Base-by-base conservation (phyloP, 2,113 vertebrate genomes). In the Rhabdomys dilectus region DNA sequence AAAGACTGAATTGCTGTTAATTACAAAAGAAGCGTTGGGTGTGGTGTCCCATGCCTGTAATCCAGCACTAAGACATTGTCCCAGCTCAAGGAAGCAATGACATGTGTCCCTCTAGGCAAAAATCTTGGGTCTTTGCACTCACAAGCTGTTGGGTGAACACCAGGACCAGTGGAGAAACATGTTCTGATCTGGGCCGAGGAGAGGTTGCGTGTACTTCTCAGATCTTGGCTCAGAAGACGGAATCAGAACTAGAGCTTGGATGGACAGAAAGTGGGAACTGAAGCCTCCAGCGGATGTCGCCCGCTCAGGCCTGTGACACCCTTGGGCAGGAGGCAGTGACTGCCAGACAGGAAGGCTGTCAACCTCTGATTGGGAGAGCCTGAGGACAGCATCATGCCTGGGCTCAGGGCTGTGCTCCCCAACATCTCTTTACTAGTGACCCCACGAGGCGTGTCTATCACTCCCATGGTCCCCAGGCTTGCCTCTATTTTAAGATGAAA, bases 401-500 rank as follows among this genome's bases (percentile, higher is more conserved):
- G 42, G 77, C 72, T 81, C 77, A 0, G 0, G 72, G 19, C 60
- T 51, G 80, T 36, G 24, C 51, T 95, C 36, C 36, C 31, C 0
- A 4, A 15, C 0, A 51, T 39, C 58, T 85, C 75, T 48, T 29
- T 19, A 29, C 51, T 58, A 76, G 86, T 94, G 86, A 88, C 82
- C 72, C 48, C 34, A 24, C 26, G 39, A 11, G 34, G 29, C 29
- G 34, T 48, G 17, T 56, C 80, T 85, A 68, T 60, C 70, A 22
- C 36, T 62, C 72, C 31, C 78, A 3, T 17, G 6, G 29, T 60
- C 95, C 80, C 2, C 8, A 91, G 82, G 86, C 86, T 8, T 70
- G 64, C 51, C 68, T 97, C 90, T 95, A 58, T 95, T 93, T 96
- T 88, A 89, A 88, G 97, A 93, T 60, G 75, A 58, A 92, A 88